phyloP scores from a whole-genome alignment of 2,797 vertebrate species.

The Hoplostethus atlanticus region DNA sequence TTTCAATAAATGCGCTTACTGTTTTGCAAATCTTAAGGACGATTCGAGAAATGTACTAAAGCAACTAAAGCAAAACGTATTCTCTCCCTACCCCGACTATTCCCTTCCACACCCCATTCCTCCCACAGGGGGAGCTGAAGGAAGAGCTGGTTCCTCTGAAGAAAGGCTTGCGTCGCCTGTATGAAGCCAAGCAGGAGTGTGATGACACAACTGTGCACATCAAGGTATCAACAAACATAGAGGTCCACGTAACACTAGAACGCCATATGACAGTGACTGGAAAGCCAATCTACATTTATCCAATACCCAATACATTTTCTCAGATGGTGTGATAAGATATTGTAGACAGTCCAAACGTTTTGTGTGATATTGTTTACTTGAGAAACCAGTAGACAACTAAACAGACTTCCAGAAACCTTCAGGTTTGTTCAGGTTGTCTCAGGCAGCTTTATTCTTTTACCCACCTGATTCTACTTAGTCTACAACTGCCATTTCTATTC shows the following conservation, averaged over 20 bases:
- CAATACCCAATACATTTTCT: neutral
- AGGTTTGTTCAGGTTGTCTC: neutral
- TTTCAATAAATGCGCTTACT: no score
- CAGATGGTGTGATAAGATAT: no score
- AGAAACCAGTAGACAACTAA: no score
- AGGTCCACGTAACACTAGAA: constrained; percentile 18
- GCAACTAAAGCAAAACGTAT: no score
- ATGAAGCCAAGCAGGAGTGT: constrained; percentile 86
- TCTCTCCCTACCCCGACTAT: neutral
- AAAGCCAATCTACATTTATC: neutral
- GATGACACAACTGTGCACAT: constrained; percentile 87
- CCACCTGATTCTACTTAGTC: no score
- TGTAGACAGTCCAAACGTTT: neutral
- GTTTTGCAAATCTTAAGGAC: no score
- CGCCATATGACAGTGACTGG: constrained; percentile 17
- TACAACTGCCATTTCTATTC: no score
- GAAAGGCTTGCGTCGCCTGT: constrained; percentile 82
- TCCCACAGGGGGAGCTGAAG: constrained; percentile 76
- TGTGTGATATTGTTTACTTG: neutral
- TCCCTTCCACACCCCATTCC: no score
- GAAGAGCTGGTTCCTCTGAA: constrained; percentile 81
- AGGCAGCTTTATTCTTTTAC: no score
- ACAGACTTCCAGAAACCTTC: no score
- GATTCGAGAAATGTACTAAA: no score
- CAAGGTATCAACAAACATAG: constrained; percentile 84